Evolutionary conservation across 2,888 invertebrate species (phyloP).

Genomic region (Protonemura montana): DNA sequence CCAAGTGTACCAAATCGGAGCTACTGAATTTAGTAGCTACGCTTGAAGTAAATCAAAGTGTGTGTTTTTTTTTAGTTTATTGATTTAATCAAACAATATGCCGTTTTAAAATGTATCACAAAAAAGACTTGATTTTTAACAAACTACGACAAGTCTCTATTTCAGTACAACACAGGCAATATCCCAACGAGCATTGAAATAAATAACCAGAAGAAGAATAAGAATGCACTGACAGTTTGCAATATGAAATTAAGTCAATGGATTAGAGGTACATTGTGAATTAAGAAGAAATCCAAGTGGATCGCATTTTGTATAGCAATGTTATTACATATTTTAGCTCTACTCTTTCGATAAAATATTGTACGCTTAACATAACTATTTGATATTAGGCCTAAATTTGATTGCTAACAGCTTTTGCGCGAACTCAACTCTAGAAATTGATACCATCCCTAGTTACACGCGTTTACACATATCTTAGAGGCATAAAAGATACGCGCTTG

Average conservation of each 20-base stretch:
- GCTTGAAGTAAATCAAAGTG: too few species aligned
- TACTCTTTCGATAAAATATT: background rate
- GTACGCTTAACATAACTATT: background rate
- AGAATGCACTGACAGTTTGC: conserved; percentile 1
- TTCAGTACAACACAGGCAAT: background rate
- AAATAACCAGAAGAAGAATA: background rate
- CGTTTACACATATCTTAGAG: background rate
- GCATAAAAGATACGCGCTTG: background rate
- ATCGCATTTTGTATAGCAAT: background rate
- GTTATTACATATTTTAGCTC: too few species aligned
- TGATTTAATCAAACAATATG: conserved; percentile 12
- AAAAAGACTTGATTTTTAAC: conserved; percentile 1
- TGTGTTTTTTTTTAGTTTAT: background rate
- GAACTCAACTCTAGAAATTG: background rate
- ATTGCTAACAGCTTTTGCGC: conserved; percentile 2
- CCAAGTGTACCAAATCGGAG: too few species aligned
- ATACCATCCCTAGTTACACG: background rate
- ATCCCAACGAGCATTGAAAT: background rate
- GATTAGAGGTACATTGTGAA: conserved; percentile 13
- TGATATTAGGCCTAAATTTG: background rate
- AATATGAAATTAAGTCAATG: conserved; percentile 1
- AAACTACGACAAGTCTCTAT: background rate
- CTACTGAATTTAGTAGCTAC: too few species aligned
- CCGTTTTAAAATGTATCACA: conserved; percentile 7
- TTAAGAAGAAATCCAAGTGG: conserved; percentile 1